Evolutionary conservation across 2,797 vertebrate genomes (phyloP).

Genomic region (Mormyrus hasselquistii): DNA sequence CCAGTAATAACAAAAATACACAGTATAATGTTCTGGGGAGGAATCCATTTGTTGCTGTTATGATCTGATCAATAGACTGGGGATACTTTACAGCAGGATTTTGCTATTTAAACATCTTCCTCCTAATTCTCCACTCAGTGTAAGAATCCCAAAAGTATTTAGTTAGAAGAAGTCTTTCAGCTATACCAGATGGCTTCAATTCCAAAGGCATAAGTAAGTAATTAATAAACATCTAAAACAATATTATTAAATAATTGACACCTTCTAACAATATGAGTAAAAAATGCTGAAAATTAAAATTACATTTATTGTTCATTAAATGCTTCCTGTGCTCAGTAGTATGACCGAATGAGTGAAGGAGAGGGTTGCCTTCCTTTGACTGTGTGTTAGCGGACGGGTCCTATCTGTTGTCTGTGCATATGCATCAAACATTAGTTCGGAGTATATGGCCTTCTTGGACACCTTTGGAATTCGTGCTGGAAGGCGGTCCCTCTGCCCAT

Average conservation of each 20-base stretch:
- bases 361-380: not conserved
- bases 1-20: conserved; percentile 10
- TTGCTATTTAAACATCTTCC: not conserved
- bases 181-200: not conserved
- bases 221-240: not conserved
- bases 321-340: not conserved
- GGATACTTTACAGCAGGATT: not conserved
- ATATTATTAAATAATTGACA: not conserved
- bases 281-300: not conserved
- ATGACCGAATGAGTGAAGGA: not conserved
- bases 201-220: not conserved
- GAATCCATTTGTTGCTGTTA: conserved; percentile 13
- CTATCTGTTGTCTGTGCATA: not conserved
- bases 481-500: not conserved
- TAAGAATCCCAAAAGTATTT: not conserved
- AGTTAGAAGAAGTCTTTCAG: not conserved
- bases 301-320: not conserved
- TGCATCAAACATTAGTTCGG: not conserved
- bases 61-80: not conserved
- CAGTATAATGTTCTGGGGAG: not conserved
- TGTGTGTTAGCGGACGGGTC: not conserved
- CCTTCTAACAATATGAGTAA: not conserved
- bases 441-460: not conserved
- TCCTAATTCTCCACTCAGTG: not conserved
- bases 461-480: not conserved